Evolutionary conservation across 2,113 vertebrate genomes (phyloP), one percentile per base, ranked within the genome.

Genomic region (Anolis carolinensis): DNA sequence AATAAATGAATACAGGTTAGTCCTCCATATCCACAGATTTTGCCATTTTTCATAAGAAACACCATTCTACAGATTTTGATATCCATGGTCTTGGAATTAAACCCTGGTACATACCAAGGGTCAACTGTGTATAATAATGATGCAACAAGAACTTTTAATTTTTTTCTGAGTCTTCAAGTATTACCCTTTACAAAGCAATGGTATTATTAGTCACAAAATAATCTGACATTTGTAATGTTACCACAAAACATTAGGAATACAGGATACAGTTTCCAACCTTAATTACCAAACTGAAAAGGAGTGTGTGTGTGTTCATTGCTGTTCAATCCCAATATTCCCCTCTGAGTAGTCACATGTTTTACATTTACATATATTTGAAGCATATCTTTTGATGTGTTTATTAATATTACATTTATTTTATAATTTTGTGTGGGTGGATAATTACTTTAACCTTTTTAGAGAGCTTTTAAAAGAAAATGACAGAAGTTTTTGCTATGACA

Each of bases 381-480:
- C 20, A 82, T 68, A 75, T 36, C 4, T 82, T 50, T 87, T 89
- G 85, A 50, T 78, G 21, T 76, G 30, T 85, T 90, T 92, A 88
- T 88, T 89, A 85, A 27, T 32, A 25, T 81, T 87, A 83, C 77
- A 34, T 89, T 83, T 6, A 89, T 82, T 87, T 90, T 72, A 86
- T 89, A 81, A 84, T 91, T 87, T 88, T 88, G 20, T 59, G 75
- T 14, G 52, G n/a, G 62, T 55, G 6, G 81, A 87, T 85, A 91
- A 91, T 84, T 90, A 63, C 44, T 88, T 88, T 77, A 32, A 63
- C 82, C 36, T 88, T 92, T 78, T 88, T 79, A 86, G 44, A 85
- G 1, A 84, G 81, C 84, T 88, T 84, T 48, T 62, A 62, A 90
- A 84, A 55, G 4, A 55, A 14, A 55, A 55, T 55, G 10, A 55